Conservation (phyloP, 2,113 vertebrate genomes). For the Bos javanicus region DNA sequence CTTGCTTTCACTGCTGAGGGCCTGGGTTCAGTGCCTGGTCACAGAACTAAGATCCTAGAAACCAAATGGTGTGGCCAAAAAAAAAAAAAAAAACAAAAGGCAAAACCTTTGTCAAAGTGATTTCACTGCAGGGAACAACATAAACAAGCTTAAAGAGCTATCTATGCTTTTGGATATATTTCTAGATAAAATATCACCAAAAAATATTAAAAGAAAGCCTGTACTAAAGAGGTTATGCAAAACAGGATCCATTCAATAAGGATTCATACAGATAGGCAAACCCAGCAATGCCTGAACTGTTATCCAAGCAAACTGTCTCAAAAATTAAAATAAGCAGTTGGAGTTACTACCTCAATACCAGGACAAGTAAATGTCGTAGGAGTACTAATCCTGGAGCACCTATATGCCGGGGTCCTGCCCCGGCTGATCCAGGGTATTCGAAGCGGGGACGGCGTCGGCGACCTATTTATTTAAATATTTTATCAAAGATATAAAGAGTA, state of each 20-base stretch:
- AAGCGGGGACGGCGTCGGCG: too few relatives aligned
- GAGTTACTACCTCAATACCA: not conserved
- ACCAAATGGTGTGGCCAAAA: not conserved
- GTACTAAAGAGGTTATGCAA: not conserved
- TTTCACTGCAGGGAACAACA: conserved; percentile 8
- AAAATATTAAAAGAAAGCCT: not conserved
- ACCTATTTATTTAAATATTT: too few relatives aligned
- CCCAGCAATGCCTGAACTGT: not conserved
- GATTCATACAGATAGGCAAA: not conserved
- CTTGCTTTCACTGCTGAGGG: not conserved
- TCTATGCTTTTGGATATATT: not conserved
- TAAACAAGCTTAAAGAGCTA: conserved; percentile 34
- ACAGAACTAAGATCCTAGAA: not conserved
- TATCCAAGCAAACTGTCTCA: not conserved
- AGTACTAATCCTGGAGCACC: not conserved
- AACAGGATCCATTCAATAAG: not conserved
- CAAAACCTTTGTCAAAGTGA: conserved; percentile 30
- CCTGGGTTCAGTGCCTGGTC: not conserved
- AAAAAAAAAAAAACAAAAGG: not conserved
- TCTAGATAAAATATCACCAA: conserved; percentile 10
- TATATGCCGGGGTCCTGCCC: too few relatives aligned
- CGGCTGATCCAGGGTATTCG: too few relatives aligned
- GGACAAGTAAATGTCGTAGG: not conserved
- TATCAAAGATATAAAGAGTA: too few relatives aligned
- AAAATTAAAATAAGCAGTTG: not conserved